Evolutionary conservation across 2,797 vertebrate species (phyloP).

Genomic region (Chrysolophus pictus): DNA sequence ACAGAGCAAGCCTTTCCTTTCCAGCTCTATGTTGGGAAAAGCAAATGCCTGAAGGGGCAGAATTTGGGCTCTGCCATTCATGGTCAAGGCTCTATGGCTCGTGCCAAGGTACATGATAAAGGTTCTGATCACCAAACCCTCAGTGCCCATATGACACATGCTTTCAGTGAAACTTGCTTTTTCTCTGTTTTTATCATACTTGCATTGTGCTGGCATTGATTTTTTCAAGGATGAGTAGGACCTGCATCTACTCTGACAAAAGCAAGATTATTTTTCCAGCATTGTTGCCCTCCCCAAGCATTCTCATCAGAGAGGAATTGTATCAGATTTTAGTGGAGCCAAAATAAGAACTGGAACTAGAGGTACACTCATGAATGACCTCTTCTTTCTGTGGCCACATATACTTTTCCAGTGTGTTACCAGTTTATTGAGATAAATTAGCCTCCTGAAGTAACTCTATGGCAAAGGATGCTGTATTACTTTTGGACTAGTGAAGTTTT

Average conservation of each 20-base stretch:
- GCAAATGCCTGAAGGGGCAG: neutral
- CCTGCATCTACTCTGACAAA: neutral
- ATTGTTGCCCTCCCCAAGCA: neutral
- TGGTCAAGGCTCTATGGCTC: neutral
- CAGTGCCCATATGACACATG: neutral
- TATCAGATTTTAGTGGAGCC: neutral
- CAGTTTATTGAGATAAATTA: neutral
- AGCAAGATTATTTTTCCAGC: neutral
- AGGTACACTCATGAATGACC: neutral
- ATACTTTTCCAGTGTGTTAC: neutral
- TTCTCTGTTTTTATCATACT: neutral
- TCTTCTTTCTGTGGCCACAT: neutral
- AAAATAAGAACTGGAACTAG: neutral
- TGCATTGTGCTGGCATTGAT: neutral
- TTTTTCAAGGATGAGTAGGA: neutral
- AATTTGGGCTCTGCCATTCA: neutral
- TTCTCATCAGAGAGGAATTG: neutral
- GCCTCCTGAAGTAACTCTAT: neutral
- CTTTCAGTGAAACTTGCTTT: neutral
- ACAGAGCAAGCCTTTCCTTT: neutral
- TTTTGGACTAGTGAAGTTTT: constrained; percentile 18
- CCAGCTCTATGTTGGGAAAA: neutral
- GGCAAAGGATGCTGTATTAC: neutral
- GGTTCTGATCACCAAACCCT: neutral
- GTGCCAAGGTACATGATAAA: neutral